Conservation (phyloP, 1,140 invertebrate species). For the Oryzaephilus surinamensis region DNA sequence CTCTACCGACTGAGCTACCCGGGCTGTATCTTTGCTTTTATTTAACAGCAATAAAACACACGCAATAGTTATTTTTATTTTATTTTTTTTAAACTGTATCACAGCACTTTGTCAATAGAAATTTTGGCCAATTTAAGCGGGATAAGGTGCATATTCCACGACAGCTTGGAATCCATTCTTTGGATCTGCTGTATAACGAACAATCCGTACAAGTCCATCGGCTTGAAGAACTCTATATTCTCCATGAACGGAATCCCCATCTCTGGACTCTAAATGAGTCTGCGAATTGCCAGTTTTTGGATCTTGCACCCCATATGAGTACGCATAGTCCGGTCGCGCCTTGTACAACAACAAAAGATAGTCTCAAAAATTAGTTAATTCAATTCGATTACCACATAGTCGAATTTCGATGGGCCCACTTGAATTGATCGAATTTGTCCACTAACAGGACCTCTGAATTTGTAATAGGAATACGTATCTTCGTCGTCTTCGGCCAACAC, state of each 20-base stretch:
- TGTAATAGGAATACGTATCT: slow-evolving; percentile 51
- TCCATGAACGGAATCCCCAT: slow-evolving; percentile 56
- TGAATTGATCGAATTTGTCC: slow-evolving; percentile 37
- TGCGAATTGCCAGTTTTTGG: slow-evolving; percentile 57
- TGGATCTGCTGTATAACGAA: slow-evolving; percentile 41
- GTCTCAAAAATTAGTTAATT: background rate
- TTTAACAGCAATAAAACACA: no score
- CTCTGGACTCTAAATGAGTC: slow-evolving; percentile 53
- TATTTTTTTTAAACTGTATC: no score
- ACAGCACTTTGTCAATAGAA: no score
- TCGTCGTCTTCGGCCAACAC: background rate
- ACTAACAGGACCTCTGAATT: slow-evolving; percentile 54
- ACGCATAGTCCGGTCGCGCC: slow-evolving; percentile 56
- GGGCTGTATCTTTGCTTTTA: no score
- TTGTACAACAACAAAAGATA: slow-evolving; percentile 1
- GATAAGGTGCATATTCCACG: no score
- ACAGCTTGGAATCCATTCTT: background rate
- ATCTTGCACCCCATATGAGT: slow-evolving; percentile 58
- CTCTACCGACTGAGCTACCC: slow-evolving; percentile 56
- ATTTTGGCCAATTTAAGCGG: no score
- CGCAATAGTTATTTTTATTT: no score
- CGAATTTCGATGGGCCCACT: no score
- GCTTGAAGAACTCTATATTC: slow-evolving; percentile 54
- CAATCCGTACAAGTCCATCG: slow-evolving; percentile 53
- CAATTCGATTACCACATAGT: slow-evolving; percentile 43